phyloP scores from a whole-genome alignment of 2,113 vertebrate genomes.

The Pelvicachromis taeniatus region DNA sequence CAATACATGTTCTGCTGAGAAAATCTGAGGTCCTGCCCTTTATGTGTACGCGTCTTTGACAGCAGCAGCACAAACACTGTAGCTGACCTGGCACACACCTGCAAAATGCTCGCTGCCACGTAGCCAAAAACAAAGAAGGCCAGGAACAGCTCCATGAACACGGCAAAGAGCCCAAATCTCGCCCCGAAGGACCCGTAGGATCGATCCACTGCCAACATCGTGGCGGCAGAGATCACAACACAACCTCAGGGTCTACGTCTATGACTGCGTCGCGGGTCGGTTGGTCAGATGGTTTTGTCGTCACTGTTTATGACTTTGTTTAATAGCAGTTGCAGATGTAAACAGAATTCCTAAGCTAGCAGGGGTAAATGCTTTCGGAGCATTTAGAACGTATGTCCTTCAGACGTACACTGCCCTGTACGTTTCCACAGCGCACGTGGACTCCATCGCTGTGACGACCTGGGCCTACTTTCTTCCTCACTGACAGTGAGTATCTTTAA shows the following conservation, averaged over 20 bases:
- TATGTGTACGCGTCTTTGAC: not conserved
- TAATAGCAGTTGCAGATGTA: not conserved
- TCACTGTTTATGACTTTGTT: not conserved
- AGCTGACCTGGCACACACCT: not conserved
- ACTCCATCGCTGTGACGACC: not conserved
- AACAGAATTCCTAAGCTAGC: not conserved
- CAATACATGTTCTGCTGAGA: not conserved
- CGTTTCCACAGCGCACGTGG: not conserved
- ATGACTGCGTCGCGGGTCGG: not conserved
- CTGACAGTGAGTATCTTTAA: constrained; percentile 59
- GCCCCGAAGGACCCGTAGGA: not conserved
- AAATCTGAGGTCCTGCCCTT: not conserved
- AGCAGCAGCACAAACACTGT: not conserved
- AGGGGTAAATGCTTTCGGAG: not conserved
- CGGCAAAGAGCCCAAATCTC: not conserved
- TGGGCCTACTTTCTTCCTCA: not conserved
- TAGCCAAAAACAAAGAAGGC: not conserved
- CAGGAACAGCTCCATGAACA: not conserved
- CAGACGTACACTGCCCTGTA: not conserved
- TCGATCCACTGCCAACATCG: not conserved
- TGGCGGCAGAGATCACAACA: not conserved
- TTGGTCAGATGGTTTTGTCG: not conserved
- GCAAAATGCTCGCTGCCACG: not conserved
- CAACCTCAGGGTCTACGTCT: not conserved
- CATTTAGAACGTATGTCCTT: not conserved